Percentiles rank a stretch among this genome's conserved stretches.
phyloP scores from a whole-genome alignment of 2,888 invertebrate genomes.

The Globia sparganii region DNA sequence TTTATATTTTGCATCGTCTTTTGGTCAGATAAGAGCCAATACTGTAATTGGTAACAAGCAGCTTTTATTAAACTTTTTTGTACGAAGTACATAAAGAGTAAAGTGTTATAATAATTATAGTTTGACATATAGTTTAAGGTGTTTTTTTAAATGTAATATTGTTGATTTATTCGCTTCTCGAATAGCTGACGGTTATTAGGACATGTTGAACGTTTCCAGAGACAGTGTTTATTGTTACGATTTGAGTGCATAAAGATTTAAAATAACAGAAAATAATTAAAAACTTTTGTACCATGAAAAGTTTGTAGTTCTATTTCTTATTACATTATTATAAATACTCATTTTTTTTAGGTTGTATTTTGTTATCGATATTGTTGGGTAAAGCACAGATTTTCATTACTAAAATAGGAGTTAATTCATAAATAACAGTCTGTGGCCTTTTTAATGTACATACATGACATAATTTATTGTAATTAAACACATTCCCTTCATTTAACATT shows the following conservation, averaged over 20 bases:
- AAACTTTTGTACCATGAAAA: conserved; percentile 17
- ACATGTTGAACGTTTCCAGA: conserved; percentile 31
- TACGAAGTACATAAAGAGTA: conserved; percentile 56
- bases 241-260: conserved; percentile 13
- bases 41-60: conserved; percentile 40
- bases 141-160: conserved; percentile 41
- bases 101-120: conserved; percentile 26
- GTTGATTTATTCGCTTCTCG: conserved; percentile 44
- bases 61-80: conserved; percentile 40
- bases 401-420: conserved; percentile 31
- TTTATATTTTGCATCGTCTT: conserved; percentile 39
- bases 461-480: conserved; percentile 63
- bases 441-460: conserved; percentile 56
- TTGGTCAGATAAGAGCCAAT: conserved; percentile 54
- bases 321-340: conserved; percentile 63
- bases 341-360: conserved; percentile 45
- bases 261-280: conserved; percentile 1
- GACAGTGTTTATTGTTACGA: conserved; percentile 30
- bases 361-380: conserved; percentile 40
- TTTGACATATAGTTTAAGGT: conserved; percentile 33
- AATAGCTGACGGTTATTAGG: conserved; percentile 36
- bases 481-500: conserved; percentile 61
- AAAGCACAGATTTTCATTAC: conserved; percentile 20
- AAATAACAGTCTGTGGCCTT: conserved; percentile 25
- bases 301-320: conserved; percentile 21